Percentiles rank a stretch among this genome's conserved stretches.
Evolutionary conservation across 2,888 invertebrate species (phyloP).

Genomic region (Priocnemis perturbator): DNA sequence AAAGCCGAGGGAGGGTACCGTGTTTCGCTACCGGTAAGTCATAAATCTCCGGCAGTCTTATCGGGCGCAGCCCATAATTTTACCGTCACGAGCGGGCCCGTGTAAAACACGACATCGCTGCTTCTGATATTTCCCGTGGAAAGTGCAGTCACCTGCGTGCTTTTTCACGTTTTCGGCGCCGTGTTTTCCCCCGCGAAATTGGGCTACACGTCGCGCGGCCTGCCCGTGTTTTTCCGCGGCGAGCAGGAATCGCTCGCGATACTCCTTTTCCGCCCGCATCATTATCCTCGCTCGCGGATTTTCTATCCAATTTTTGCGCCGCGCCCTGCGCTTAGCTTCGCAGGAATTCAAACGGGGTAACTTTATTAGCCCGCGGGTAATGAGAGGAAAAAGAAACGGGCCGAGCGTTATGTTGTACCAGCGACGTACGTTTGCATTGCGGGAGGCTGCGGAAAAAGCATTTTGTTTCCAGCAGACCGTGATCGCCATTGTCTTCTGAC

Average conservation of each 20-base stretch:
- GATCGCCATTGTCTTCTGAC: conserved; percentile 30
- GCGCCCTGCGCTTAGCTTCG: no score
- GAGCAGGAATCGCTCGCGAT: no score
- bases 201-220: no score
- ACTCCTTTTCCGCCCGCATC: no score
- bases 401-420: neutral
- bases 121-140: conserved; percentile 28
- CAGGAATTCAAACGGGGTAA: no score
- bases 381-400: neutral
- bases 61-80: conserved; percentile 39
- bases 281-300: no score
- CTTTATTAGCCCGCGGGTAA: no score
- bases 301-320: no score
- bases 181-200: neutral
- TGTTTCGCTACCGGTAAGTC: conserved; percentile 34
- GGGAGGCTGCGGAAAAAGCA: neutral
- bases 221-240: neutral
- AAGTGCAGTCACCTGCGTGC: conserved; percentile 17
- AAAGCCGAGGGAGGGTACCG: neutral
- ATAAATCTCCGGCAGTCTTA: conserved; percentile 38
- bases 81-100: conserved; percentile 27
- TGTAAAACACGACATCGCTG: conserved; percentile 36
- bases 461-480: conserved; percentile 2
- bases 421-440: conserved; percentile 3
- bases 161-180: conserved; percentile 9